Evolutionary conservation across 2,113 vertebrate genomes (phyloP), one percentile per base, ranked within the genome.

Genomic region (Triplophysa rosa): DNA sequence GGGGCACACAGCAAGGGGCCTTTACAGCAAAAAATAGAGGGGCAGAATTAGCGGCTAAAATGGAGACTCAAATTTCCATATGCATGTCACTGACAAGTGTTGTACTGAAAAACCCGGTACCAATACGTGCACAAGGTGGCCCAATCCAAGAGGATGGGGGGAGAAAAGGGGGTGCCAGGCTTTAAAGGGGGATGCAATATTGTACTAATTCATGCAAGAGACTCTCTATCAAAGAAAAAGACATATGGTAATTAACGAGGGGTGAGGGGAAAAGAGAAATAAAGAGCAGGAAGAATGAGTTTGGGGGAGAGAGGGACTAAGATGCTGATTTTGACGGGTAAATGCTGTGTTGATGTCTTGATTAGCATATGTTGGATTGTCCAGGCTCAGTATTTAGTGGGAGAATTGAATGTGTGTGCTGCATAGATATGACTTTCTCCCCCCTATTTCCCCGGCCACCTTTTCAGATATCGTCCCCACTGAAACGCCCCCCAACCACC

Each of bases 301-400:
- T 88, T 49, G 29, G 61, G 61, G 61, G 63, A 54, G 49, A 82
- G 77, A 81, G 75, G 76, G 76, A 80, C 16, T 71, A 77, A 26
- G 74, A 82, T 61, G 78, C 89, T 91, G 88, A 89, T 88, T 91
- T 87, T 92, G 90, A 90, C 88, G 88, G 87, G 82, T 89, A 92
- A 92, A 91, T 91, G 86, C 90, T 54, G 19, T 79, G 75, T 69
- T 81, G 74, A 86, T 82, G 74, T 77, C 65, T 47, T 89, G 84
- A 92, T 92, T 93, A 92, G 93, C 91, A 91, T 92, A 91, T 88
- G 86, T 84, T 81, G 87, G 88, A 89, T 89, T 87, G 37, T 80
- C 72, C 73, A 85, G 61, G 68, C 81, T 83, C 19, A 77, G 88
- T 85, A 91, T 93, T 93, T 90, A 92, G 67, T 65, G 61, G 83